Evolutionary conservation across 30 jellyfish, hydroid and myxozoan species (phyloP).

Genomic region (Clytia hemisphaerica): DNA sequence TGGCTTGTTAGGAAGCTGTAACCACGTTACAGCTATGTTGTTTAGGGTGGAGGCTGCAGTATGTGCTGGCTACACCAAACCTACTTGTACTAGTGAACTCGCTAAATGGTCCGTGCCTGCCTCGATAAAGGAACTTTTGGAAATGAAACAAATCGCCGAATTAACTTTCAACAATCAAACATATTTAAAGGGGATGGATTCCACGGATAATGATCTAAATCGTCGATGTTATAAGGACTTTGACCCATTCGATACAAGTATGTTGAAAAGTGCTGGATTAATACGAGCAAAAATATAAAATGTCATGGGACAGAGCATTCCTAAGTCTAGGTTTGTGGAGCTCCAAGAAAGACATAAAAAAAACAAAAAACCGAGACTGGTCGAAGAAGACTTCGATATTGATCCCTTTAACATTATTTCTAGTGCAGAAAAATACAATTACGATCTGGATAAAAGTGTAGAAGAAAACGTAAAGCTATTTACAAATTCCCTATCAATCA

Average conservation of each 20-base stretch:
- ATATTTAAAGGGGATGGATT: not conserved
- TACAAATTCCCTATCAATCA: not conserved
- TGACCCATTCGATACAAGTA: not conserved
- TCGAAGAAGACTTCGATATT: too few species aligned
- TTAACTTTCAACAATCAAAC: not conserved
- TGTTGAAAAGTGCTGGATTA: too few species aligned
- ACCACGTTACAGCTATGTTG: too few species aligned
- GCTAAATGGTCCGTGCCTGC: not conserved
- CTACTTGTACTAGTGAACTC: not conserved
- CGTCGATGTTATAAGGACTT: not conserved
- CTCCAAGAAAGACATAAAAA: not conserved
- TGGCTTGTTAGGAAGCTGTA: too few species aligned
- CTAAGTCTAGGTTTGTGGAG: slow-evolving; percentile 2
- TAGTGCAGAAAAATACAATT: not conserved
- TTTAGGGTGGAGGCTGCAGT: too few species aligned
- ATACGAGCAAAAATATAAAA: too few species aligned
- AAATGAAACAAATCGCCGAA: not conserved
- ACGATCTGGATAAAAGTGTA: not conserved
- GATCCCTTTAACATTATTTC: not conserved
- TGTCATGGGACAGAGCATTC: too few species aligned
- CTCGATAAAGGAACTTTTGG: not conserved
- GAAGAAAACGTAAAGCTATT: not conserved
- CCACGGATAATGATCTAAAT: not conserved
- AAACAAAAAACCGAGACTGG: not conserved
- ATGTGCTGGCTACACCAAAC: too few species aligned